Conservation (phyloP, 2,888 invertebrate species). For the Tuberolachnus salignus region DNA sequence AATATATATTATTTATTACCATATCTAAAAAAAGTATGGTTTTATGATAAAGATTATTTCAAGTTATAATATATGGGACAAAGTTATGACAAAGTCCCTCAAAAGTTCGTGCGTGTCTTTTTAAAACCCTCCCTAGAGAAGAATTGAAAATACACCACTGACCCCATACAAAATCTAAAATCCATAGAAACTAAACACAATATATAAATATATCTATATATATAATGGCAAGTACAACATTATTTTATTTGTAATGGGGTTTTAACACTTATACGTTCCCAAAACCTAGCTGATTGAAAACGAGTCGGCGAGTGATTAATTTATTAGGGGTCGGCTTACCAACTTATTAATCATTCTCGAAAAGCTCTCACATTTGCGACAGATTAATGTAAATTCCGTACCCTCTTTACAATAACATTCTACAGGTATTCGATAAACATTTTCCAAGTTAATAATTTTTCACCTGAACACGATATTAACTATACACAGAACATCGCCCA, state of each 20-base stretch:
- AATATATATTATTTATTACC: too few species aligned
- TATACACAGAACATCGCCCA: background rate
- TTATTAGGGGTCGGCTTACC: constrained; percentile 19
- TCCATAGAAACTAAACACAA: background rate
- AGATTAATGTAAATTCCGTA: constrained; percentile 17
- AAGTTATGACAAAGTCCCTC: too few species aligned
- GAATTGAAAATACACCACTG: too few species aligned
- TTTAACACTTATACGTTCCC: background rate
- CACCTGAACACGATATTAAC: background rate
- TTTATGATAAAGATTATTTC: too few species aligned
- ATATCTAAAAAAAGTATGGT: too few species aligned
- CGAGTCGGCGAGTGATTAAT: constrained; percentile 34
- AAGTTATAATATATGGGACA: too few species aligned
- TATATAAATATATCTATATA: too few species aligned
- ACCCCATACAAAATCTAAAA: background rate
- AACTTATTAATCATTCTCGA: constrained; percentile 38
- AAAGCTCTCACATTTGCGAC: constrained; percentile 5
- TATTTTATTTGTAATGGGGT: background rate
- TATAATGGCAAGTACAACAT: too few species aligned
- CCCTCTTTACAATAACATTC: constrained; percentile 22
- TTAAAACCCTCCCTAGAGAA: too few species aligned
- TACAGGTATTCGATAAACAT: constrained; percentile 10
- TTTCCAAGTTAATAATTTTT: constrained; percentile 6
- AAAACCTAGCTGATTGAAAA: constrained; percentile 30
- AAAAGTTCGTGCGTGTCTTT: too few species aligned